These are phyloP conservation scores for Morpho achilles DNA, from an alignment of 2,888 invertebrate genomes.

Conservation along the genomic window DNA sequence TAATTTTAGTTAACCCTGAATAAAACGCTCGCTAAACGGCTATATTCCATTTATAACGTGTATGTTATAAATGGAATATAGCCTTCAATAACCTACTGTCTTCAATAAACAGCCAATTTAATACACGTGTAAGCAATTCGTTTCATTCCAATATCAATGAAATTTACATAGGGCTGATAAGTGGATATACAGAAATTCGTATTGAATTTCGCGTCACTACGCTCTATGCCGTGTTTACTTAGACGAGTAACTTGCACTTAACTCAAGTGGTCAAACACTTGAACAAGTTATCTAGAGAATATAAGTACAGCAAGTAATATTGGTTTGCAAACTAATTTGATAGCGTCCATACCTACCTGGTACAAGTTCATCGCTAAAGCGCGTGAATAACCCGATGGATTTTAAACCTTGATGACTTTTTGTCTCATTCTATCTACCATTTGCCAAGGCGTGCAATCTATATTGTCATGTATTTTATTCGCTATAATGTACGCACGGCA, in stretches of 20 bases:
- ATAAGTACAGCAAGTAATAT: conserved; percentile 14
- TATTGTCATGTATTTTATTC: too few species aligned
- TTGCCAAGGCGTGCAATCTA: too few species aligned
- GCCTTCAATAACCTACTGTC: too few species aligned
- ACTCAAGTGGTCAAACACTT: conserved; percentile 38
- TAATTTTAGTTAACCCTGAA: too few species aligned
- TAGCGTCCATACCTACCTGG: background rate
- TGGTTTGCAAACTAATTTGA: conserved; percentile 17
- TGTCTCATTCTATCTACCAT: too few species aligned
- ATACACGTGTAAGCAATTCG: conserved; percentile 4
- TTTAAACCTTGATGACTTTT: too few species aligned
- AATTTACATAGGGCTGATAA: conserved; percentile 8
- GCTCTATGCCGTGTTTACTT: conserved; percentile 16
- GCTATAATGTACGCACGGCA: too few species aligned
- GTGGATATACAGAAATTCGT: conserved; percentile 7
- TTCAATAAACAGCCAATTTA: background rate
- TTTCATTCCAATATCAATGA: conserved; percentile 1
- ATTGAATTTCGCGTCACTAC: conserved; percentile 15
- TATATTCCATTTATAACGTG: too few species aligned
- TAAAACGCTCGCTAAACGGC: too few species aligned
- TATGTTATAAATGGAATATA: too few species aligned
- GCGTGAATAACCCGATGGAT: too few species aligned
- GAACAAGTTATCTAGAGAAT: conserved; percentile 35
- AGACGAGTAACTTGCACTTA: conserved; percentile 25
- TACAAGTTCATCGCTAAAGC: too few species aligned